These are phyloP conservation scores for Hydrolagus colliei DNA, from an alignment of 2,797 vertebrate species.

Conservation along the genomic window DNA sequence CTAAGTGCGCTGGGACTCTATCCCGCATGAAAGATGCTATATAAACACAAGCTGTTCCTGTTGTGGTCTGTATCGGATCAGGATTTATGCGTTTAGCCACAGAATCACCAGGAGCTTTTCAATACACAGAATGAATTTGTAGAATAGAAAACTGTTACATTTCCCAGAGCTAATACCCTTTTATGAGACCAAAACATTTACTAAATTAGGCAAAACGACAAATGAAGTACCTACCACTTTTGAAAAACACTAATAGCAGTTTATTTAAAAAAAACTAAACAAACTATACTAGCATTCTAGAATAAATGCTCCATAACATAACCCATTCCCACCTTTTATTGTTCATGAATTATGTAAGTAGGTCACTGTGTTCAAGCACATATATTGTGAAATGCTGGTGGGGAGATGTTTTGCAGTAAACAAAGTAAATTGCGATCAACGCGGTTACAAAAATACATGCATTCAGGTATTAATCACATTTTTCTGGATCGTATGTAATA, in stretches of 20 bases:
- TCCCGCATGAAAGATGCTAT: too few relatives aligned
- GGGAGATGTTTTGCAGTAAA: constrained; percentile 37
- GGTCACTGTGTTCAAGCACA: not conserved
- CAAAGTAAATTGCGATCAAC: constrained; percentile 44
- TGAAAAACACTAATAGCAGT: constrained; percentile 46
- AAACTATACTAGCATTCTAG: not conserved
- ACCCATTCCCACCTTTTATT: not conserved
- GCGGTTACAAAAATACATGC: too few relatives aligned
- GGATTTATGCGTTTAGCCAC: not conserved
- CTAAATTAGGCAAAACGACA: constrained; percentile 48
- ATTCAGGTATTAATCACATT: too few relatives aligned
- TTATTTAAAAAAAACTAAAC: constrained; percentile 50
- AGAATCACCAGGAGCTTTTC: not conserved
- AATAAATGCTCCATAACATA: not conserved
- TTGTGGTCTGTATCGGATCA: too few relatives aligned
- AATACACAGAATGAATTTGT: not conserved
- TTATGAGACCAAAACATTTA: constrained; percentile 51
- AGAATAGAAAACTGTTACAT: not conserved
- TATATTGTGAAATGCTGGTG: not conserved
- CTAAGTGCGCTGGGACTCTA: too few relatives aligned
- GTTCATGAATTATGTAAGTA: not conserved
- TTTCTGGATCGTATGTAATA: constrained; percentile 56
- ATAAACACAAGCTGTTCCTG: too few relatives aligned
- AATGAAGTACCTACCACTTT: constrained; percentile 40
- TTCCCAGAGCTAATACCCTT: constrained; percentile 36